Evolutionary conservation across 2,888 invertebrate species (phyloP).

Genomic region (Oscheius sp.): DNA sequence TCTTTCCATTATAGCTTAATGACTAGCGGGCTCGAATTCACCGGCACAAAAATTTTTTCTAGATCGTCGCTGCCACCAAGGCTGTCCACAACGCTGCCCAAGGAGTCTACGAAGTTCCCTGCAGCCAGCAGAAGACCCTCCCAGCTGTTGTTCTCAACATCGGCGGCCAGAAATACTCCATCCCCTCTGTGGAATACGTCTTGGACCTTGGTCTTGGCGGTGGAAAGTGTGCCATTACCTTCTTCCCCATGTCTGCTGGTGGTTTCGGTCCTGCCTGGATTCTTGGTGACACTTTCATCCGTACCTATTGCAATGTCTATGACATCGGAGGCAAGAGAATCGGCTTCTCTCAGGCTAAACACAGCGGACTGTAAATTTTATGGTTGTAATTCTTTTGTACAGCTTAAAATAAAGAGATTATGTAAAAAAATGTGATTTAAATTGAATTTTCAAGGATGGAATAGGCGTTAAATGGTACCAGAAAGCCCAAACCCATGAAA

Average conservation of each 20-base stretch:
- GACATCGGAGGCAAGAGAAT: conserved; percentile 59
- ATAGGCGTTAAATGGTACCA: too few species aligned
- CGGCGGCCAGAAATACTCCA: conserved; percentile 54
- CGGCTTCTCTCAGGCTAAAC: conserved; percentile 52
- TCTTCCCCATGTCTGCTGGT: conserved; percentile 46
- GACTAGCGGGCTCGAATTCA: background rate
- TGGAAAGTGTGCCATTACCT: conserved; percentile 56
- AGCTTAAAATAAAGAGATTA: background rate
- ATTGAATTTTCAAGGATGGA: too few species aligned
- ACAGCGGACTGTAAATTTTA: background rate
- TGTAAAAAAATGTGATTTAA: too few species aligned
- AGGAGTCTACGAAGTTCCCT: conserved; percentile 60
- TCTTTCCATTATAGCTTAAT: background rate
- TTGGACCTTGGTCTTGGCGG: conserved; percentile 60
- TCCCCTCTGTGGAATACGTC: conserved; percentile 67
- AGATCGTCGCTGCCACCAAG: conserved; percentile 50
- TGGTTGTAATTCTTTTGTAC: conserved; percentile 2
- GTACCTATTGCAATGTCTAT: conserved; percentile 43
- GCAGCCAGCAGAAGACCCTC: conserved; percentile 47
- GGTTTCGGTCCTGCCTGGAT: conserved; percentile 56
- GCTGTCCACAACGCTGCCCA: conserved; percentile 55
- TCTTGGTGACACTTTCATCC: conserved; percentile 55
- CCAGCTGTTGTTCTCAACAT: conserved; percentile 62
- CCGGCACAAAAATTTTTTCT: background rate
- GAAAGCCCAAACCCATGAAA: too few species aligned